A percentile compares a stretch with the other conserved stretches of the same genome.
Conservation (phyloP, 2,888 invertebrate genomes). For the Suillia variegata region DNA sequence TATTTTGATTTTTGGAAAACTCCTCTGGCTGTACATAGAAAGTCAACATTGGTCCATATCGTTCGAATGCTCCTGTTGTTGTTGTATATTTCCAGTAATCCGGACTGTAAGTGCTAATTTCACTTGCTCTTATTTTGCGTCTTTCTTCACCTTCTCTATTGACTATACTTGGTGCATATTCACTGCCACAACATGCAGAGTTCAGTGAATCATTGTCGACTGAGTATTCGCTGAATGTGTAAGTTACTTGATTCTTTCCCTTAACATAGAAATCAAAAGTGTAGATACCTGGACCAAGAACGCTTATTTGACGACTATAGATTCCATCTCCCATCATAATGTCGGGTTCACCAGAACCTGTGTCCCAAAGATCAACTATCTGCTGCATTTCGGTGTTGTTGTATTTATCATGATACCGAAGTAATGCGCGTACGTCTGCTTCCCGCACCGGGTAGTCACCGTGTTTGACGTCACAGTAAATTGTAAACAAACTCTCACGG, state of each 20-base stretch:
- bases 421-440: conserved; percentile 65
- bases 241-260: conserved; percentile 66
- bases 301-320: conserved; percentile 68
- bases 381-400: conserved; percentile 27
- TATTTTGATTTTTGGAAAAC: neutral
- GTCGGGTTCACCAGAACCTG: conserved; percentile 70
- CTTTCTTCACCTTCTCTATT: neutral
- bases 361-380: conserved; percentile 63
- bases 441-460: conserved; percentile 66
- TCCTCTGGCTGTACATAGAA: conserved; percentile 47
- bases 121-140: neutral
- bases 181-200: neutral
- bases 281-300: conserved; percentile 62
- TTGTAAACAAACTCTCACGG: conserved; percentile 61
- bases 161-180: neutral
- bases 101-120: too few relatives aligned
- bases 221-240: neutral
- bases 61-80: conserved; percentile 63
- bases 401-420: conserved; percentile 53
- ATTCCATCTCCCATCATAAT: conserved; percentile 69
- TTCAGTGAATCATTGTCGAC: neutral
- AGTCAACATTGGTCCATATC: conserved; percentile 63
- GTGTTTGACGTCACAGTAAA: conserved; percentile 65
- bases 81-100: conserved; percentile 52
- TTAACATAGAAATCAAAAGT: conserved; percentile 63